A percentile compares a stretch with the other conserved stretches of the same genome.
Conservation (phyloP, 2,797 vertebrate genomes). For the Hapalemur alaotrensis region DNA sequence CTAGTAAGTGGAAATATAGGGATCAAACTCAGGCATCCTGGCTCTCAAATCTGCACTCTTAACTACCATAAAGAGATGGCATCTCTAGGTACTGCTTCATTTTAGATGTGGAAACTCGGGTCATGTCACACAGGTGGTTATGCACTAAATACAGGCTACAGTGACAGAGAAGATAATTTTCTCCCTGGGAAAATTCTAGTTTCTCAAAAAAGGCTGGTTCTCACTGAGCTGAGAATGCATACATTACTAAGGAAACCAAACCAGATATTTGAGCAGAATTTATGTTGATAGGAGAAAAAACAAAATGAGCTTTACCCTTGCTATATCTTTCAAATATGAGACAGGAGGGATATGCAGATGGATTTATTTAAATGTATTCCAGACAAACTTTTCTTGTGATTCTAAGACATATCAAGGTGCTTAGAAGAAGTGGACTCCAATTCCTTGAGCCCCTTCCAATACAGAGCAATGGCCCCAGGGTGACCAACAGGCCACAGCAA, state of each 20-base stretch:
- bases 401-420: constrained; percentile 31
- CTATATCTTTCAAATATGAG: constrained; percentile 63
- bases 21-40: constrained; percentile 10
- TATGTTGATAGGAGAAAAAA: constrained; percentile 65
- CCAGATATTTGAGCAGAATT: constrained; percentile 72
- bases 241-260: constrained; percentile 73
- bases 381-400: not conserved
- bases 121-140: constrained; percentile 66
- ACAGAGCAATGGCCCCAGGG: not conserved
- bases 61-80: not conserved
- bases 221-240: constrained; percentile 73
- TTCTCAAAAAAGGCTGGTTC: constrained; percentile 73
- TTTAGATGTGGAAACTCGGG: constrained; percentile 54
- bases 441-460: not conserved
- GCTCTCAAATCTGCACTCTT: not conserved
- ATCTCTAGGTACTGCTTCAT: not conserved
- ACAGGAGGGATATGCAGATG: constrained; percentile 36
- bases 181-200: constrained; percentile 69
- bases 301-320: constrained; percentile 57
- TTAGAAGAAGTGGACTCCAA: not conserved
- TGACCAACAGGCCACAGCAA: not conserved
- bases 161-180: constrained; percentile 74
- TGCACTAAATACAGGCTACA: constrained; percentile 69
- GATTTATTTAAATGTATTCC: constrained; percentile 45
- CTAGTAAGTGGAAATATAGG: constrained; percentile 35